These are phyloP conservation scores for Lagocephalus sceleratus DNA, from an alignment of 2,797 vertebrate genomes.

Conservation along the genomic window DNA sequence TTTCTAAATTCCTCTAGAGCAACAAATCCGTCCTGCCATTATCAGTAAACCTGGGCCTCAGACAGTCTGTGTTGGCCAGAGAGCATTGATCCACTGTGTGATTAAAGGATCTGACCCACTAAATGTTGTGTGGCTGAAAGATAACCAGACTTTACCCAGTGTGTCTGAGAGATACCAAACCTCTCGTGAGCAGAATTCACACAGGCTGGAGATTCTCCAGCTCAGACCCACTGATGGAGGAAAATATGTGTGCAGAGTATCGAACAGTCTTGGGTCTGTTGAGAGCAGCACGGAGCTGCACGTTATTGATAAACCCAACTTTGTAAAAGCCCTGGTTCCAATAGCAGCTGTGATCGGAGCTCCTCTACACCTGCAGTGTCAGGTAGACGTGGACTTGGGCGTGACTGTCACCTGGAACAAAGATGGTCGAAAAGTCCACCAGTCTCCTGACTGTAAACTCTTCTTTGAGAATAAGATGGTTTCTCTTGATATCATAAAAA, in stretches of 20 bases:
- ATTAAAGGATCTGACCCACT: constrained; percentile 84
- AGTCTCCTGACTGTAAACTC: constrained; percentile 87
- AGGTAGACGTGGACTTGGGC: constrained; percentile 88
- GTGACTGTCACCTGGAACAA: constrained; percentile 83
- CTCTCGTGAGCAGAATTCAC: constrained; percentile 80
- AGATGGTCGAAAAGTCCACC: constrained; percentile 83
- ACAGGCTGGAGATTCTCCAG: constrained; percentile 79
- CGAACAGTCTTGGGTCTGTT: constrained; percentile 83
- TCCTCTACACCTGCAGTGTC: constrained; percentile 84
- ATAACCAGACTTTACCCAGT: constrained; percentile 68
- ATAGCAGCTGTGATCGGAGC: constrained; percentile 83
- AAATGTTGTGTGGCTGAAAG: constrained; percentile 85
- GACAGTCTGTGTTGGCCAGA: constrained; percentile 86
- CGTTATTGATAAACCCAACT: constrained; percentile 84
- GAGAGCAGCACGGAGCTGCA: constrained; percentile 81
- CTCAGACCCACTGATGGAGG: constrained; percentile 77
- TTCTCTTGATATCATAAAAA: constrained; percentile 83
- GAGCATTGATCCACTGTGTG: constrained; percentile 81
- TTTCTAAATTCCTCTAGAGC: constrained; percentile 76
- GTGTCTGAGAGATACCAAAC: constrained; percentile 70
- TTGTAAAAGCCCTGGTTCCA: constrained; percentile 79
- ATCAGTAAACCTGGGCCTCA: constrained; percentile 84
- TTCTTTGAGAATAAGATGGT: constrained; percentile 88
- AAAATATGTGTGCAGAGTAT: constrained; percentile 82
- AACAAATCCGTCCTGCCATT: constrained; percentile 80